These are phyloP conservation scores for Eucidaris tribuloides DNA, from an alignment of 35 echinoderm and acorn worm genomes.

Conservation along the genomic window DNA sequence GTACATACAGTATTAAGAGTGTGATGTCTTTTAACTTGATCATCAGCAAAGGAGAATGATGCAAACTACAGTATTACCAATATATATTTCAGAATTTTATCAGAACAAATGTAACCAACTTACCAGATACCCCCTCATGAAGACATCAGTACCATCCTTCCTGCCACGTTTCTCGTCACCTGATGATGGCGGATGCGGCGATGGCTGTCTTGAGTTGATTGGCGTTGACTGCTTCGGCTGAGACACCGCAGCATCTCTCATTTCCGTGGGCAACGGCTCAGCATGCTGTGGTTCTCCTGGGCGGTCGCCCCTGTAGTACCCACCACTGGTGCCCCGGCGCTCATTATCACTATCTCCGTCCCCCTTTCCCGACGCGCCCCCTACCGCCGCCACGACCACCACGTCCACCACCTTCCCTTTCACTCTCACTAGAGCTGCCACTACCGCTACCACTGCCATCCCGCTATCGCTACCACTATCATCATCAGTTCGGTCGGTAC, in stretches of 20 bases:
- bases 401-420: constrained; percentile 27
- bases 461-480: constrained; percentile 34
- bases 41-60: too few relatives aligned
- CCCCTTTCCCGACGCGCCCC: too few relatives aligned
- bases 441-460: constrained; percentile 27
- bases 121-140: constrained; percentile 17
- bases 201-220: constrained; percentile 4
- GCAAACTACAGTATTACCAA: too few relatives aligned
- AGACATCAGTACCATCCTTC: background rate
- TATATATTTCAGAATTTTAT: too few relatives aligned
- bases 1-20: too few relatives aligned
- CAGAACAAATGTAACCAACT: too few relatives aligned
- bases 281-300: constrained; percentile 9
- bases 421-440: constrained; percentile 48
- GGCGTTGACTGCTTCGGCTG: constrained; percentile 2
- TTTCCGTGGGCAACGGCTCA: constrained; percentile 4
- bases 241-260: constrained; percentile 3
- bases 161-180: background rate
- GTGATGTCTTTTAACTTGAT: too few relatives aligned
- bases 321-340: background rate
- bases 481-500: constrained; percentile 14
- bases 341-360: constrained; percentile 42
- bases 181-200: constrained; percentile 18
- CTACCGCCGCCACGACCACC: background rate
- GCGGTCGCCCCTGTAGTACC: background rate